Conservation (phyloP, 1,140 invertebrate genomes). For the Drosophila ironensis region DNA sequence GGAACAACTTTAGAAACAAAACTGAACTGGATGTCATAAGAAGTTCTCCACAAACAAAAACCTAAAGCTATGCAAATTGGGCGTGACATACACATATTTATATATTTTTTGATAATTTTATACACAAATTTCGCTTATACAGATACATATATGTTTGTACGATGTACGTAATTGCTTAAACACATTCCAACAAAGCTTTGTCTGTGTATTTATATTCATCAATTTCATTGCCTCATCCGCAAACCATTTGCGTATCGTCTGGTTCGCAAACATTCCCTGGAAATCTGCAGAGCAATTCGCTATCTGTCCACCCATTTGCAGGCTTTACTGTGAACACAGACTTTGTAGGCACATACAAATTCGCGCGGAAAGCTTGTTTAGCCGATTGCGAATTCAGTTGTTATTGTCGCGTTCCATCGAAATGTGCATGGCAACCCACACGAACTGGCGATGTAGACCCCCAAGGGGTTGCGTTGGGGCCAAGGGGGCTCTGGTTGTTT, state of each 20-base stretch:
- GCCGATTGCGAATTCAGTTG: conserved; percentile 44
- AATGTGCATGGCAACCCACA: conserved; percentile 61
- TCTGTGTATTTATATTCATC: too few relatives aligned
- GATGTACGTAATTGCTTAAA: too few relatives aligned
- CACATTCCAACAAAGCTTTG: too few relatives aligned
- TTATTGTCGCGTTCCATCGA: conserved; percentile 49
- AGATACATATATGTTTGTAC: too few relatives aligned
- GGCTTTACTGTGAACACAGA: conserved; percentile 10
- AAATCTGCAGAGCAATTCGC: not conserved
- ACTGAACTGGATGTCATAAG: not conserved
- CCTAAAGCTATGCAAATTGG: too few relatives aligned
- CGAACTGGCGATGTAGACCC: not conserved
- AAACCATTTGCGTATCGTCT: too few relatives aligned
- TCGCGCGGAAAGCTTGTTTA: conserved; percentile 50
- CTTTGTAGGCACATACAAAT: conserved; percentile 11
- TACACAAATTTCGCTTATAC: too few relatives aligned
- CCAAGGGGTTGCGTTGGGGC: not conserved
- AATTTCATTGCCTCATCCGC: too few relatives aligned
- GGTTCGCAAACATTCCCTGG: not conserved
- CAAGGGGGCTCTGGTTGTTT: conserved; percentile 41
- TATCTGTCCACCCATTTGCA: not conserved
- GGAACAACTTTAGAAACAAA: not conserved
- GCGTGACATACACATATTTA: too few relatives aligned
- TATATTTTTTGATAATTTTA: too few relatives aligned
- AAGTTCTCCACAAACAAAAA: too few relatives aligned